Conservation (phyloP, 2,888 invertebrate species). For the Caenorhabditis angaria region DNA sequence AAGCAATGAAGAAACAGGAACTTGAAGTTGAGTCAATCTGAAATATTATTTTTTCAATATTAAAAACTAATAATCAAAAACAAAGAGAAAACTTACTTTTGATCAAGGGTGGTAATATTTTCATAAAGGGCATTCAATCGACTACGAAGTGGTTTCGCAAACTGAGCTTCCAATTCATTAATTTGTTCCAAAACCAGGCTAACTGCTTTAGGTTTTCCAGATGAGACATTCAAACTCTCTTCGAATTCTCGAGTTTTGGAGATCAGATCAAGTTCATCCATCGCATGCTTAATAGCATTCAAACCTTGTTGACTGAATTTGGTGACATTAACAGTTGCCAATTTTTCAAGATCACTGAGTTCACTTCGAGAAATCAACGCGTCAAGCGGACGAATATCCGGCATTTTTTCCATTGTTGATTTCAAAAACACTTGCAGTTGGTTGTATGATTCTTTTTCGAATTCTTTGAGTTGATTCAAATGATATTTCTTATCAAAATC, state of each 20-base stretch:
- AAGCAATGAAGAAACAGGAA: conserved; percentile 54
- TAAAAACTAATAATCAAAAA: background rate
- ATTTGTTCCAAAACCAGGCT: conserved; percentile 57
- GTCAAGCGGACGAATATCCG: conserved; percentile 40
- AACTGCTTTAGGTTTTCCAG: conserved; percentile 53
- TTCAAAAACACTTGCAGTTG: conserved; percentile 45
- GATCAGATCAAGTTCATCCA: conserved; percentile 51
- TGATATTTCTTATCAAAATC: conserved; percentile 67
- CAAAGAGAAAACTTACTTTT: conserved; percentile 22
- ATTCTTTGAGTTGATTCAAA: conserved; percentile 53
- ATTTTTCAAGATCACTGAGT: conserved; percentile 40
- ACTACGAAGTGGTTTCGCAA: conserved; percentile 49
- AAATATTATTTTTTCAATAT: background rate
- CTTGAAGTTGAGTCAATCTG: conserved; percentile 52
- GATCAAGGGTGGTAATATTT: conserved; percentile 51
- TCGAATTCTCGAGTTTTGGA: conserved; percentile 49
- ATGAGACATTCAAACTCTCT: conserved; percentile 39
- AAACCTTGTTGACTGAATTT: conserved; percentile 47
- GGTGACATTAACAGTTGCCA: conserved; percentile 51
- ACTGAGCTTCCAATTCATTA: conserved; percentile 48
- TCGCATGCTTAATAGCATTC: conserved; percentile 46
- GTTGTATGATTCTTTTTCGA: conserved; percentile 47
- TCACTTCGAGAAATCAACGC: conserved; percentile 40
- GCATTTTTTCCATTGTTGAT: conserved; percentile 44
- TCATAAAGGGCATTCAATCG: conserved; percentile 40